Conservation (phyloP, 2,888 invertebrate genomes). For the Microplitis deprimator region DNA sequence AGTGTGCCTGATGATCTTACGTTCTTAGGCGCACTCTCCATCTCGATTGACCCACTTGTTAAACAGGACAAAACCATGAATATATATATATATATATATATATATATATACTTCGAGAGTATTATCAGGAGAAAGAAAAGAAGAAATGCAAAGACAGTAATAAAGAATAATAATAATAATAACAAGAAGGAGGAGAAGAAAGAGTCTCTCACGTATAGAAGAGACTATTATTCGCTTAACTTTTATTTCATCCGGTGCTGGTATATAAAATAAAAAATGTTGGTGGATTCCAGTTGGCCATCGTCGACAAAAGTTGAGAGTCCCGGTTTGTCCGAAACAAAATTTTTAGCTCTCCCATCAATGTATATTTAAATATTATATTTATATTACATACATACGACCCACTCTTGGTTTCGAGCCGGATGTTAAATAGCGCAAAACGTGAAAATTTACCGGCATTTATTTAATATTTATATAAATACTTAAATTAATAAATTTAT, state of each 20-base stretch:
- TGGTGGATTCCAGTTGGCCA: conserved; percentile 3
- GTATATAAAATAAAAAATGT: conserved; percentile 4
- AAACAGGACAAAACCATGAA: conserved; percentile 68
- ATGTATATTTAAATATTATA: conserved; percentile 2
- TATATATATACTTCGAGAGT: neutral
- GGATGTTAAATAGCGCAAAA: conserved; percentile 62
- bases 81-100: neutral
- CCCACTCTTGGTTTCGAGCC: conserved; percentile 66
- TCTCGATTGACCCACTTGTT: conserved; percentile 71
- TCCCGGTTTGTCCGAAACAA: conserved; percentile 42
- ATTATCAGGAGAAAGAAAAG: conserved; percentile 1
- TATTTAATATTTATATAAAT: neutral
- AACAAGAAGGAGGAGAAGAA: neutral
- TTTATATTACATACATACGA: conserved; percentile 47
- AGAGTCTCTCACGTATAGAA: neutral
- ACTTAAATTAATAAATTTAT: too few species aligned
- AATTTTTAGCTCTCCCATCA: conserved; percentile 36
- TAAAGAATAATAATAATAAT: neutral
- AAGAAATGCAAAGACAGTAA: neutral
- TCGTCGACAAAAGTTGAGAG: conserved; percentile 9
- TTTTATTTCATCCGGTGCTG: conserved; percentile 51
- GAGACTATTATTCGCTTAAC: conserved; percentile 55
- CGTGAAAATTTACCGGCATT: conserved; percentile 47
- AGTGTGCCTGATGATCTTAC: conserved; percentile 11
- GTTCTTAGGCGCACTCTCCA: conserved; percentile 62